Evolutionary conservation across 2,113 vertebrate species (phyloP).

Genomic region (Acrocephalus arundinaceus): DNA sequence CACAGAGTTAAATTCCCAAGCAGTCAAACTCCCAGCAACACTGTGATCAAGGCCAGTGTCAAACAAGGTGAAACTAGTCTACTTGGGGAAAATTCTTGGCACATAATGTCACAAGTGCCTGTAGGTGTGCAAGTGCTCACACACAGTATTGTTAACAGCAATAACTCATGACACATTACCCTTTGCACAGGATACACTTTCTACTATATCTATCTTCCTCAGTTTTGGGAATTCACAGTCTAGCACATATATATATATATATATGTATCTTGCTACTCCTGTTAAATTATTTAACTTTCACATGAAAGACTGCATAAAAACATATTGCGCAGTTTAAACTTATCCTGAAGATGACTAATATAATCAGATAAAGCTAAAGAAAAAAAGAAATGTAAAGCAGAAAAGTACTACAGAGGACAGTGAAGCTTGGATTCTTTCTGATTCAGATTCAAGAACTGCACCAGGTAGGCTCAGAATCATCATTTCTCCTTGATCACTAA

Average conservation of each 20-base stretch:
- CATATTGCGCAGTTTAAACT: not conserved
- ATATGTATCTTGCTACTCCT: not conserved
- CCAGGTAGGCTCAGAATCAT: not conserved
- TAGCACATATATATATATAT: not conserved
- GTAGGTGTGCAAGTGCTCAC: not conserved
- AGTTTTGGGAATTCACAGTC: not conserved
- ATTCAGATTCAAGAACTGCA: not conserved
- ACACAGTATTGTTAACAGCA: not conserved
- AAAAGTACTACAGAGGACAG: not conserved
- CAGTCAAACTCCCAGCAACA: not conserved
- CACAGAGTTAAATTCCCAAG: not conserved
- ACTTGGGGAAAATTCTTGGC: not conserved
- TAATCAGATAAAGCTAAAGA: not conserved
- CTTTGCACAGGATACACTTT: not conserved
- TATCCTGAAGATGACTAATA: not conserved
- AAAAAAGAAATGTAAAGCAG: not conserved
- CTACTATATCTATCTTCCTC: not conserved
- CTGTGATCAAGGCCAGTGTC: not conserved
- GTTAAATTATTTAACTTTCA: not conserved
- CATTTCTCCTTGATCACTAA: not conserved
- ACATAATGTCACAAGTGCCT: not conserved
- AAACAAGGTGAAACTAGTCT: conserved; percentile 11
- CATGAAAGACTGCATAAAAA: not conserved
- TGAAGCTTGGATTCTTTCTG: not conserved
- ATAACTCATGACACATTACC: fast-evolving